Percentiles rank a stretch among this genome's conserved stretches.
Evolutionary conservation across 2,113 vertebrate species (phyloP).

Genomic region (Numida meleagris): DNA sequence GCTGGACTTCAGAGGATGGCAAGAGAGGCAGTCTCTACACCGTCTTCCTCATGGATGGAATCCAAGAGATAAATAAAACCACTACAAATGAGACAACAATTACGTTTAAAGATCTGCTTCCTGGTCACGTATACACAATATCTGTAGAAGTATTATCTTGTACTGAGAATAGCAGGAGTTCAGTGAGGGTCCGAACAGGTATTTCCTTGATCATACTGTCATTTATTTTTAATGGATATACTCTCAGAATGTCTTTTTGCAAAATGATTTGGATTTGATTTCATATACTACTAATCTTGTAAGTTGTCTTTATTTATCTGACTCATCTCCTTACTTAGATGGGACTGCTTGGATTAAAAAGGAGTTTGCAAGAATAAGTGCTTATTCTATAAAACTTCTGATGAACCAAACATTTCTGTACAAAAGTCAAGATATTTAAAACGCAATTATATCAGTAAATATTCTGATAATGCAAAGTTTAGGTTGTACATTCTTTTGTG

Average conservation of each 20-base stretch:
- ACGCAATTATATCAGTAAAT: background rate
- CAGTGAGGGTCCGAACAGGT: constrained; percentile 60
- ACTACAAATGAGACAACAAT: background rate
- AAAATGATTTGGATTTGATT: background rate
- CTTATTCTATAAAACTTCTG: background rate
- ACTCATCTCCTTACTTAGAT: background rate
- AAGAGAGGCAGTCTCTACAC: background rate
- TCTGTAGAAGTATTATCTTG: constrained; percentile 35
- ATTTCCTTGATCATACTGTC: background rate
- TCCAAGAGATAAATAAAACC: accelerated
- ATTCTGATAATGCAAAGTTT: background rate
- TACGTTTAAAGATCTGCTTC: constrained; percentile 15
- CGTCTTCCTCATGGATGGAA: background rate
- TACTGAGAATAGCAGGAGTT: background rate
- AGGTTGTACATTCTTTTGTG: background rate
- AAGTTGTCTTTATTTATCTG: background rate
- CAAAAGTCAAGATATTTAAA: background rate
- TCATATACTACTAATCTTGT: background rate
- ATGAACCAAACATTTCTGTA: background rate
- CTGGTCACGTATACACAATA: constrained; percentile 24
- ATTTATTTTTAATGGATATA: background rate
- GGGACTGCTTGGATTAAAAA: background rate
- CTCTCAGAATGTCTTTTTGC: background rate
- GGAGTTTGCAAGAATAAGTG: background rate
- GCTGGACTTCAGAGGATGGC: background rate